phyloP scores from a whole-genome alignment of 1,140 invertebrate genomes.

The Ectropis grisescens region DNA sequence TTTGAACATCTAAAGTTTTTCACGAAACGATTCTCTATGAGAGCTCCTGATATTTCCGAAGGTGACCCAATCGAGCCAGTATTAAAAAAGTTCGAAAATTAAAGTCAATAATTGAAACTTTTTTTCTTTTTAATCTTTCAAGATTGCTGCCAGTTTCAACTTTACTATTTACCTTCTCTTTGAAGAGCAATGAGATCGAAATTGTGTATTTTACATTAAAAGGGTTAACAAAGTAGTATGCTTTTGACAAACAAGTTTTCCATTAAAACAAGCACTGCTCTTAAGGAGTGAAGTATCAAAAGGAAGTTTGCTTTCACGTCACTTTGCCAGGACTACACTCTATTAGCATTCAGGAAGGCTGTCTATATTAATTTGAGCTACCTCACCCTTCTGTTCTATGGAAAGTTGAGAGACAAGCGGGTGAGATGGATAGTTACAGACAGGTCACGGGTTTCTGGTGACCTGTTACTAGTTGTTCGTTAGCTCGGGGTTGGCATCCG shows the following conservation, averaged over 20 bases:
- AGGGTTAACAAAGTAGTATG: too few species aligned
- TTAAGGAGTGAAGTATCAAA: slow-evolving; percentile 19
- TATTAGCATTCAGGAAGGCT: slow-evolving; percentile 19
- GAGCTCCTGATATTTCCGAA: too few species aligned
- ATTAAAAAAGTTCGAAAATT: too few species aligned
- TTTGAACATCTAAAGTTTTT: too few species aligned
- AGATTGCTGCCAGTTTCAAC: too few species aligned
- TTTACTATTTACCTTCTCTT: too few species aligned
- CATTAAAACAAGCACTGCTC: slow-evolving; percentile 10
- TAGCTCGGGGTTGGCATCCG: slow-evolving; percentile 36
- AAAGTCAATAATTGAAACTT: too few species aligned
- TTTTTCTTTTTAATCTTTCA: too few species aligned
- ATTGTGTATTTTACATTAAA: too few species aligned
- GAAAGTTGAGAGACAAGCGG: neutral
- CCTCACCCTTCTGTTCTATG: neutral
- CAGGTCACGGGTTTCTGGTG: slow-evolving; percentile 13
- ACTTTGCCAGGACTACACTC: slow-evolving; percentile 18
- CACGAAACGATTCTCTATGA: too few species aligned
- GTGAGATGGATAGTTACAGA: neutral
- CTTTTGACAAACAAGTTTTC: slow-evolving; percentile 2
- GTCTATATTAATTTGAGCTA: slow-evolving; percentile 8
- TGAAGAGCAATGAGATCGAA: too few species aligned
- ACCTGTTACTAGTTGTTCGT: slow-evolving; percentile 33
- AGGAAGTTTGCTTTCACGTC: slow-evolving; percentile 25
- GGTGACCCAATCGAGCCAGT: too few species aligned